A percentile compares a stretch with the other conserved stretches of the same genome.
Evolutionary conservation across 2,797 vertebrate genomes (phyloP).

Genomic region (Aldrovandia affinis): DNA sequence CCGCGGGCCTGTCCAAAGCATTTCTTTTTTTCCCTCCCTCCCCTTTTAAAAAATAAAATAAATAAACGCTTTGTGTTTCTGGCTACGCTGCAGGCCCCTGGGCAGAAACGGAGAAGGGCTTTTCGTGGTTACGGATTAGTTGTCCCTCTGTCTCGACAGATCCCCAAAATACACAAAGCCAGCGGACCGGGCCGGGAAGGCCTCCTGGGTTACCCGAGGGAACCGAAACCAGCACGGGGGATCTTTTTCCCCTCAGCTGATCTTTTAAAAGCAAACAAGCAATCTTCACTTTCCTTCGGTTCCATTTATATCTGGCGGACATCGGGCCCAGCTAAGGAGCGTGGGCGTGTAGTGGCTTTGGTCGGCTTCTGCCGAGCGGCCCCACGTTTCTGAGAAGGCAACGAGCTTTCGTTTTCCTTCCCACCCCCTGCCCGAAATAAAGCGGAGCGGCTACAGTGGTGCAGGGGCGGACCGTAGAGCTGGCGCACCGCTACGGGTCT

Average conservation of each 20-base stretch:
- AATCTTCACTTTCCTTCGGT: background rate
- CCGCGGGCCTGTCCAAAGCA: background rate
- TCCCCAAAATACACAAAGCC: constrained; percentile 4
- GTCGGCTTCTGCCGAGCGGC: background rate
- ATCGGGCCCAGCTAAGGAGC: background rate
- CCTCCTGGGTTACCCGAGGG: background rate
- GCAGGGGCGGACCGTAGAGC: too few relatives aligned
- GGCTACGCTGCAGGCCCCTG: background rate
- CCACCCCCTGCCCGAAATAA: background rate
- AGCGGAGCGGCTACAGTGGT: background rate
- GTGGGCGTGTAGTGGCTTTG: background rate
- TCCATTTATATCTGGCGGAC: background rate
- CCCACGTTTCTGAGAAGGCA: background rate
- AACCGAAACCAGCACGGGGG: background rate
- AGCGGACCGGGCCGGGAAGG: background rate
- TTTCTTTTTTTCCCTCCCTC: too few relatives aligned
- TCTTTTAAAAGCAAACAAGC: constrained; percentile 17
- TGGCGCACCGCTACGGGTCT: background rate
- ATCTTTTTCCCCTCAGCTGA: background rate
- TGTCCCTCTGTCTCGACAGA: background rate
- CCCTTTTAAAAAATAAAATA: background rate
- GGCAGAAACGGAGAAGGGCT: background rate
- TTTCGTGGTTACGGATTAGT: background rate
- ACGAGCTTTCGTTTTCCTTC: background rate
- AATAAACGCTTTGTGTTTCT: background rate